A percentile compares a stretch with the other conserved stretches of the same genome.
These are phyloP conservation scores for Nephrotoma appendiculata DNA, from an alignment of 2,888 invertebrate species.

Conservation along the genomic window DNA sequence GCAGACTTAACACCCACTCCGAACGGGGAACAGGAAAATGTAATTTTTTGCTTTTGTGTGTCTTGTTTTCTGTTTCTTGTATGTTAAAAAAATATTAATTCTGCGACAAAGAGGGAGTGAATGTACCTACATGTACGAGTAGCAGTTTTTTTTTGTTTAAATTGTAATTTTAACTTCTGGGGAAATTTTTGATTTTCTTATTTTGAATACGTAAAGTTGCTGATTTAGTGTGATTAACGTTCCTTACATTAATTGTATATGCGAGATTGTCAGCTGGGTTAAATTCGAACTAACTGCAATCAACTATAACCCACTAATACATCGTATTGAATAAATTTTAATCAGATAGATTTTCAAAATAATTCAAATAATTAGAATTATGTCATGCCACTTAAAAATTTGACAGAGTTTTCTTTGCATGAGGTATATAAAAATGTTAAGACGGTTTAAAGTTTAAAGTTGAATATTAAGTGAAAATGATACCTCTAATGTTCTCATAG, in stretches of 20 bases:
- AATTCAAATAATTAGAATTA: no score
- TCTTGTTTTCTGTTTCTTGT: neutral
- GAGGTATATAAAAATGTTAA: no score
- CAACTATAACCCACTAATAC: no score
- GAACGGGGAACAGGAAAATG: neutral
- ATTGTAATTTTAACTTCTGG: neutral
- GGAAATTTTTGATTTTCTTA: neutral
- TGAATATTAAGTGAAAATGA: no score
- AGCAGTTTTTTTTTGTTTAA: neutral
- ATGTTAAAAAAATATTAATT: neutral
- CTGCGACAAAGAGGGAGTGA: neutral
- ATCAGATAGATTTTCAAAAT: no score
- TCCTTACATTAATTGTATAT: neutral
- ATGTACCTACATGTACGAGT: neutral
- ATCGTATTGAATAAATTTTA: no score
- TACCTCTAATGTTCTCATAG: no score
- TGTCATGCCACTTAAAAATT: no score
- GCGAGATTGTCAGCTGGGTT: no score
- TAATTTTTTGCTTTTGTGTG: neutral
- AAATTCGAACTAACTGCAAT: no score
- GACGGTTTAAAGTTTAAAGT: no score
- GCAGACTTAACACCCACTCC: neutral
- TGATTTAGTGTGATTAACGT: neutral
- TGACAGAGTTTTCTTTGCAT: no score
- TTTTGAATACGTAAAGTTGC: neutral